Conservation (phyloP, 2,113 vertebrate genomes). For the Oreotrochilus melanogaster region DNA sequence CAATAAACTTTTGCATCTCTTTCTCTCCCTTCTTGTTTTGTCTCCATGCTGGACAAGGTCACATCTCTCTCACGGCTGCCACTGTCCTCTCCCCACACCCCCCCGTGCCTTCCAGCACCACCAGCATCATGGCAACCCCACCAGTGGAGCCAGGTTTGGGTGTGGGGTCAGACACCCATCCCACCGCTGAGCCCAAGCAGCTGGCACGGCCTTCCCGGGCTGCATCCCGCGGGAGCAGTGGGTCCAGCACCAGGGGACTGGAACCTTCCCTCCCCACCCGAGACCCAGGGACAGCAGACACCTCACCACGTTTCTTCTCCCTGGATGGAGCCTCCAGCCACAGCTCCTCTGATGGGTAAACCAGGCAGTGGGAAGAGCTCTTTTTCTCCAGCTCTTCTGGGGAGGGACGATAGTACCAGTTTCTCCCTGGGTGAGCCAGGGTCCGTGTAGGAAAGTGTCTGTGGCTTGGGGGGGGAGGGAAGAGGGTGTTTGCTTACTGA, state of each 20-base stretch:
- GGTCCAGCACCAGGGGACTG: not conserved
- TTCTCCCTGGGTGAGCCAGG: not conserved
- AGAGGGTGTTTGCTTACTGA: not conserved
- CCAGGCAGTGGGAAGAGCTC: not conserved
- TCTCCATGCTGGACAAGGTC: constrained; percentile 35
- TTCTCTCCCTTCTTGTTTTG: not conserved
- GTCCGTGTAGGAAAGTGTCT: not conserved
- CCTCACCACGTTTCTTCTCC: not conserved
- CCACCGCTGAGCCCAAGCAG: not conserved
- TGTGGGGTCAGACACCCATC: not conserved
- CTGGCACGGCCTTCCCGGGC: not conserved
- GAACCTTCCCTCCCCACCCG: not conserved
- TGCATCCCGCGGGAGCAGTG: fast-evolving
- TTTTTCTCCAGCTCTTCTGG: not conserved
- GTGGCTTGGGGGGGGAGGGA: fast-evolving
- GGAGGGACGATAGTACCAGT: not conserved
- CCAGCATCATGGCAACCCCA: not conserved
- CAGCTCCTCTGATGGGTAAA: constrained; percentile 19
- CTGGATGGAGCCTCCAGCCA: not conserved
- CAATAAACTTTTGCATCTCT: not conserved
- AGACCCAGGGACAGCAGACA: fast-evolving
- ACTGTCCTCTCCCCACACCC: fast-evolving
- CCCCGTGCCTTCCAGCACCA: not conserved
- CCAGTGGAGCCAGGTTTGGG: not conserved
- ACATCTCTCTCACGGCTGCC: not conserved